These are phyloP conservation scores for Manduca sexta DNA, from an alignment of 1,140 invertebrate species.

Conservation along the genomic window DNA sequence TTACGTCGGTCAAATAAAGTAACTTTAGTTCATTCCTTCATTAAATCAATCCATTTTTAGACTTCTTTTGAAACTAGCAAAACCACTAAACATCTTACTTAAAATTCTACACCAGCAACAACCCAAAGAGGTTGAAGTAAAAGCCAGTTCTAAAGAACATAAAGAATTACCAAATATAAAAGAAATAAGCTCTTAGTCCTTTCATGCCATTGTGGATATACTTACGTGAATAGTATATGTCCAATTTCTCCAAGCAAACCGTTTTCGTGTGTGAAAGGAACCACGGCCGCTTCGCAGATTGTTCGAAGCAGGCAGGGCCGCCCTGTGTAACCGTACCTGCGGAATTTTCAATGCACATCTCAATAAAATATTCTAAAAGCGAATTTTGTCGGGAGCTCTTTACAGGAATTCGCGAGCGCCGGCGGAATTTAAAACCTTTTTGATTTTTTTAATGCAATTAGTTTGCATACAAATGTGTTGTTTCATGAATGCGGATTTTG, in stretches of 20 bases:
- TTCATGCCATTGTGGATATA: background rate
- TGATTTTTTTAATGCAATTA: constrained; percentile 1
- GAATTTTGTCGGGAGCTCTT: constrained; percentile 2
- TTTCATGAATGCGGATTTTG: too few relatives aligned
- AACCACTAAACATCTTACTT: too few relatives aligned
- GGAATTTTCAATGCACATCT: constrained; percentile 31
- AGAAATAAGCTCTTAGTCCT: too few relatives aligned
- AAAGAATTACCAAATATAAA: too few relatives aligned
- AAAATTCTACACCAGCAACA: too few relatives aligned
- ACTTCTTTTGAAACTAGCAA: too few relatives aligned
- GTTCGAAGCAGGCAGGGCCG: constrained; percentile 81
- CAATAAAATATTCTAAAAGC: constrained; percentile 20
- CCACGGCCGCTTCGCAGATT: constrained; percentile 82
- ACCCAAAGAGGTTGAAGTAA: too few relatives aligned
- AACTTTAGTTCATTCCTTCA: too few relatives aligned
- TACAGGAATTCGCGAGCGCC: background rate
- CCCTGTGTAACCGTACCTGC: constrained; percentile 77
- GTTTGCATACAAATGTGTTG: background rate
- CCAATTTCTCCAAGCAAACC: constrained; percentile 81
- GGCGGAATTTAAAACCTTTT: background rate
- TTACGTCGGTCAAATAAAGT: too few relatives aligned
- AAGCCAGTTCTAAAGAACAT: too few relatives aligned
- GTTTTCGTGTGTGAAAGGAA: constrained; percentile 77
- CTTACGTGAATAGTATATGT: constrained; percentile 79
- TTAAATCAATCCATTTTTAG: too few relatives aligned